Conservation (phyloP, 2,888 invertebrate species). For the Yponomeuta sedellus region DNA sequence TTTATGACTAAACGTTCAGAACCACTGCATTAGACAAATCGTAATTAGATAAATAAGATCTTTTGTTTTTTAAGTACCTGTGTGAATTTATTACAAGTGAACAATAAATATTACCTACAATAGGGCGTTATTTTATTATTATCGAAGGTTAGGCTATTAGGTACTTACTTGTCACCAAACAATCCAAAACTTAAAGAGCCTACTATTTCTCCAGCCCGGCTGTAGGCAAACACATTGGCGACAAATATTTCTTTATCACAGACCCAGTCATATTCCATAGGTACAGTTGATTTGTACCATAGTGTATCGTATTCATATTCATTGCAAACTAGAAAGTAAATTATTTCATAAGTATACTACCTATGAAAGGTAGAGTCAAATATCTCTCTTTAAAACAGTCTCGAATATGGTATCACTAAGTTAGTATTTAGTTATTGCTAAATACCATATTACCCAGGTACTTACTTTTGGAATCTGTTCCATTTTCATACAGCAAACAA, state of each 20-base stretch:
- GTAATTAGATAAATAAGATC: too few relatives aligned
- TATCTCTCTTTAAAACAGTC: neutral
- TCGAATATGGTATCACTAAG: too few relatives aligned
- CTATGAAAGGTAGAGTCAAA: neutral
- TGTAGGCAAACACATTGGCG: constrained; percentile 43
- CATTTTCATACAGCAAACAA: constrained; percentile 35
- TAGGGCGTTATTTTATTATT: too few relatives aligned
- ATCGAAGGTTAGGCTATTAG: too few relatives aligned
- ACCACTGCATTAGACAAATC: too few relatives aligned
- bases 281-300: constrained; percentile 47
- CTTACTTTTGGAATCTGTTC: constrained; percentile 32
- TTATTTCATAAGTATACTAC: neutral
- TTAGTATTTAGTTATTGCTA: too few relatives aligned
- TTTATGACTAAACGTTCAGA: too few relatives aligned
- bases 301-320: constrained; percentile 41
- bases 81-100: too few relatives aligned
- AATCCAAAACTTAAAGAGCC: constrained; percentile 51
- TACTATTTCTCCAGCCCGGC: constrained; percentile 41
- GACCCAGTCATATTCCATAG: constrained; percentile 51
- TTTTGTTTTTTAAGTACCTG: too few relatives aligned
- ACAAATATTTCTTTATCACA: constrained; percentile 46
- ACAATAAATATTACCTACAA: too few relatives aligned
- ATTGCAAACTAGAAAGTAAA: constrained; percentile 37
- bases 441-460: neutral
- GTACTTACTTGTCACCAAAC: constrained; percentile 50